These are phyloP conservation scores for Chlorops oryzae DNA, from an alignment of 1,140 invertebrate genomes.

Conservation along the genomic window DNA sequence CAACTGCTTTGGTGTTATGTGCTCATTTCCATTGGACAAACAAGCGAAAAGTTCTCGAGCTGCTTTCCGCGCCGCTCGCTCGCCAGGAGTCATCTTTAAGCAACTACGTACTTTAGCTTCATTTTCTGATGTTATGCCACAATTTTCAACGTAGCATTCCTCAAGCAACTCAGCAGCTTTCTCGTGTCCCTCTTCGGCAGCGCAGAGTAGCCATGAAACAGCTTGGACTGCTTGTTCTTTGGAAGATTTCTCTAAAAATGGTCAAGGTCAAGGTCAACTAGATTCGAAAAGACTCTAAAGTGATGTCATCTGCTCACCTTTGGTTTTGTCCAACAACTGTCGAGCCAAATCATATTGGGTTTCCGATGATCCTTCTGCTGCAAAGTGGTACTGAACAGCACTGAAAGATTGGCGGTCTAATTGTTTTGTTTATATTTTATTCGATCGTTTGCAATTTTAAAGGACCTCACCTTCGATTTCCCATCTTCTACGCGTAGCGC, in stretches of 20 bases:
- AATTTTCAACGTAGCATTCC: constrained; percentile 69
- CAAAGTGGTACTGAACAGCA: constrained; percentile 56
- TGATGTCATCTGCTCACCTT: constrained; percentile 49
- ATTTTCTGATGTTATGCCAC: constrained; percentile 74
- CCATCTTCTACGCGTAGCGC: constrained; percentile 37
- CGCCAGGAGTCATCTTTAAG: constrained; percentile 72
- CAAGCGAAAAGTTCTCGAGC: constrained; percentile 77
- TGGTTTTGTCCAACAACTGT: constrained; percentile 55
- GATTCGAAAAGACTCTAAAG: not conserved
- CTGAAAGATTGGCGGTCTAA: constrained; percentile 53
- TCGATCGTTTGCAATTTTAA: not conserved
- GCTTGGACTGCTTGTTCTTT: constrained; percentile 67
- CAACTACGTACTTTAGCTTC: constrained; percentile 77
- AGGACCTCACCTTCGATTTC: constrained; percentile 37
- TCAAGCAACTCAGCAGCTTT: constrained; percentile 75
- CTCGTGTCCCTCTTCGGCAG: constrained; percentile 81
- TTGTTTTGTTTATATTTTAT: constrained; percentile 18
- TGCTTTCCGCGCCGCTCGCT: constrained; percentile 77
- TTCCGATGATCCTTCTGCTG: constrained; percentile 63
- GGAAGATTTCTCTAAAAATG: constrained; percentile 42
- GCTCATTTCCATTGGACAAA: constrained; percentile 76
- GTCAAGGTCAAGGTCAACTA: not conserved
- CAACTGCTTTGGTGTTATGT: constrained; percentile 74
- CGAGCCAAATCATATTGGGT: constrained; percentile 62
- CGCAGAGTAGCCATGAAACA: constrained; percentile 82